These are phyloP conservation scores for Metopolophium dirhodum DNA, from an alignment of 1,140 invertebrate species.

Conservation along the genomic window DNA sequence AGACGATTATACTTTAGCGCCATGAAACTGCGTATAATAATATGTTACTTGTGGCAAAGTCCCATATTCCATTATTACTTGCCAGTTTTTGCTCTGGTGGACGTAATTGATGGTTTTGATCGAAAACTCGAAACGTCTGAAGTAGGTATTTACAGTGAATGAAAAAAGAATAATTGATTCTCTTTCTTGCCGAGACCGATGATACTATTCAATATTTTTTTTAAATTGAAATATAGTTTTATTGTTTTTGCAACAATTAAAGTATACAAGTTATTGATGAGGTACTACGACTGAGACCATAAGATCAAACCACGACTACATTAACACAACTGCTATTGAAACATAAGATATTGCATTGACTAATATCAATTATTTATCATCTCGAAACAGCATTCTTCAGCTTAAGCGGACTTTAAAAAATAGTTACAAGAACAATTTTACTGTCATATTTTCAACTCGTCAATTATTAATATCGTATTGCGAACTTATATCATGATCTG, in stretches of 20 bases:
- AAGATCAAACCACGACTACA: background rate
- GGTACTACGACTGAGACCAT: background rate
- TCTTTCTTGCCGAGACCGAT: background rate
- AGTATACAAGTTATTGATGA: background rate
- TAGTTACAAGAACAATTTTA: background rate
- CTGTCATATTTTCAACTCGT: background rate
- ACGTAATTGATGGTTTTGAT: conserved; percentile 44
- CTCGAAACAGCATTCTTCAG: background rate
- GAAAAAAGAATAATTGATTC: conserved; percentile 33
- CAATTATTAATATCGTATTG: background rate
- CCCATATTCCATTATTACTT: conserved; percentile 37
- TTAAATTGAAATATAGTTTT: background rate
- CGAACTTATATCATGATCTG: background rate
- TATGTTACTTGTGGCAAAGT: conserved; percentile 8
- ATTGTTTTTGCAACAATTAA: background rate
- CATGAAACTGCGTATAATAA: background rate
- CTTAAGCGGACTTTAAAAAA: background rate
- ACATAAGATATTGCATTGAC: background rate
- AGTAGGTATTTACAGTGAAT: conserved; percentile 19
- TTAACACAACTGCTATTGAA: background rate
- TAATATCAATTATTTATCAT: background rate
- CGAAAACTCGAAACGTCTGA: conserved; percentile 14
- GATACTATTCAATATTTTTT: conserved; percentile 28
- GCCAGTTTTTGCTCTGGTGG: conserved; percentile 25
- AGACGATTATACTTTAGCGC: background rate